Conservation (phyloP, 2,888 invertebrate species). For the Drosophila nigritarsus region DNA sequence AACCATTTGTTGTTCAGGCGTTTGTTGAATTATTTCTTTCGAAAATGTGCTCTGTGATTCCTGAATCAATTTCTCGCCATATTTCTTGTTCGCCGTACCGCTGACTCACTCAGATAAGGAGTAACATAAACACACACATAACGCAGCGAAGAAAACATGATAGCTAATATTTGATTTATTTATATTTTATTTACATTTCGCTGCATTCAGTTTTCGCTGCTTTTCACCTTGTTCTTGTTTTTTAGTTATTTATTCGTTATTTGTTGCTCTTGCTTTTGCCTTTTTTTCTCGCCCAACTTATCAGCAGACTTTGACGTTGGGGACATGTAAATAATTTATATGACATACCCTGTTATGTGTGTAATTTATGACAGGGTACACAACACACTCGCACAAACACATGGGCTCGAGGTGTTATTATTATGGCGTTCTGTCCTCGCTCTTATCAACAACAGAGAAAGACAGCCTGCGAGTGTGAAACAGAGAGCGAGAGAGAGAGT, state of each 20-base stretch:
- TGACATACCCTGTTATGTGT: slow-evolving; percentile 73
- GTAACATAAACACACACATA: slow-evolving; percentile 12
- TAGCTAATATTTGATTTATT: slow-evolving; percentile 76
- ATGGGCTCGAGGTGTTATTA: slow-evolving; percentile 65
- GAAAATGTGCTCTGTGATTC: background rate
- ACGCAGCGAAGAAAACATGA: slow-evolving; percentile 32
- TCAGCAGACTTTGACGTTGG: slow-evolving; percentile 75
- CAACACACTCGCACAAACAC: slow-evolving; percentile 34
- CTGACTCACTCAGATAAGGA: slow-evolving; percentile 32
- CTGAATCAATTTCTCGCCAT: slow-evolving; percentile 18
- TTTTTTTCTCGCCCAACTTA: slow-evolving; percentile 47
- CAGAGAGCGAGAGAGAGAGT: background rate
- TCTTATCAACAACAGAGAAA: slow-evolving; percentile 56
- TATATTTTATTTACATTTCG: slow-evolving; percentile 57
- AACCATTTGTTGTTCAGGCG: background rate
- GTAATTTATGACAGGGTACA: slow-evolving; percentile 73
- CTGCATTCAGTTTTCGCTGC: slow-evolving; percentile 45
- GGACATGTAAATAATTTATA: slow-evolving; percentile 79
- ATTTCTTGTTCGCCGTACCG: slow-evolving; percentile 26
- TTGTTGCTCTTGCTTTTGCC: slow-evolving; percentile 26
- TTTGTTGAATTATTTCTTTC: background rate
- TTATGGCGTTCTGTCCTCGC: slow-evolving; percentile 41
- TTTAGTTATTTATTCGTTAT: slow-evolving; percentile 34
- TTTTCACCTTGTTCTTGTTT: slow-evolving; percentile 39
- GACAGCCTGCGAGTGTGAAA: slow-evolving; percentile 9